Evolutionary conservation across 2,113 vertebrate species (phyloP).

Genomic region (Phocoena sinus): DNA sequence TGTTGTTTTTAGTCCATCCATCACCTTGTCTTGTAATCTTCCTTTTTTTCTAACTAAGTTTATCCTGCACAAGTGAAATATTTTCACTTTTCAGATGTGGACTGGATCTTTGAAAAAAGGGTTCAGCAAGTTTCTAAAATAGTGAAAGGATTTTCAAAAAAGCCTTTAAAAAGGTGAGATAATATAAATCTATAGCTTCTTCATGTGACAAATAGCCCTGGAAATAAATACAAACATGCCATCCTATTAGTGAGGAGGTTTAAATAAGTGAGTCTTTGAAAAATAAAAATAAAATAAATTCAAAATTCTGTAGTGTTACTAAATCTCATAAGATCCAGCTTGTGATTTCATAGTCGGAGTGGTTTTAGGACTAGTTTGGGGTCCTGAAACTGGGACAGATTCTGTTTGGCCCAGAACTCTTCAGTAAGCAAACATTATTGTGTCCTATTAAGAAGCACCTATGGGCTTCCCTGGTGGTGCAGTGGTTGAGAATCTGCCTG

Average conservation of each 20-base stretch:
- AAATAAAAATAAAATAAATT: background rate
- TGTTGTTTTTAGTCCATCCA: background rate
- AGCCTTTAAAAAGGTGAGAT: background rate
- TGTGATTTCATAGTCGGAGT: background rate
- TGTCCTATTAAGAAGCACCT: background rate
- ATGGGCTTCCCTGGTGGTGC: too few relatives aligned
- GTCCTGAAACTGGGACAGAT: background rate
- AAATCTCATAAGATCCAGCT: background rate
- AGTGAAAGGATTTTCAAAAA: background rate
- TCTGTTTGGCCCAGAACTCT: background rate
- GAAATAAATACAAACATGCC: background rate
- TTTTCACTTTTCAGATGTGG: background rate
- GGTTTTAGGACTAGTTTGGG: background rate
- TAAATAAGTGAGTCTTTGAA: background rate
- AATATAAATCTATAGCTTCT: background rate
- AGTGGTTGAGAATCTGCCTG: too few relatives aligned
- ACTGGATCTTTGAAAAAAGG: background rate
- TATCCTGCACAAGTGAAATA: background rate
- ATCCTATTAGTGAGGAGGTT: background rate
- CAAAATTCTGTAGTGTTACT: background rate
- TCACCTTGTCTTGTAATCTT: background rate
- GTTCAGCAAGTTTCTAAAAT: background rate
- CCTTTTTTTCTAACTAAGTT: background rate
- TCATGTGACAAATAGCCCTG: background rate
- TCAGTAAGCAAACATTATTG: background rate